A percentile compares a stretch with the other conserved stretches of the same genome.
These are phyloP conservation scores for Sinohyriopsis cumingii DNA, from an alignment of 2,888 invertebrate genomes.

Conservation along the genomic window DNA sequence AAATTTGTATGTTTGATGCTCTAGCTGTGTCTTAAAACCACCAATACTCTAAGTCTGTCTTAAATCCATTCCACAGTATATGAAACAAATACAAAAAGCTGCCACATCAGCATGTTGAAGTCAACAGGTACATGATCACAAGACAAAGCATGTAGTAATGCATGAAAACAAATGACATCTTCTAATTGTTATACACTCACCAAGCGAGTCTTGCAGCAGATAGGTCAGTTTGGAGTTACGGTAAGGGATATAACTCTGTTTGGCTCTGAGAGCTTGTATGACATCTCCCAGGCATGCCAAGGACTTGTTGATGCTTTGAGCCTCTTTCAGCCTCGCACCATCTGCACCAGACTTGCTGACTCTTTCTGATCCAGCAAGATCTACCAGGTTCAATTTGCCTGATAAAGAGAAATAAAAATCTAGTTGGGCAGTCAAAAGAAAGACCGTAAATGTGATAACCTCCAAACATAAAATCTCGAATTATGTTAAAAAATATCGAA, in stretches of 20 bases:
- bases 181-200: slow-evolving; percentile 32
- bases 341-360: slow-evolving; percentile 73
- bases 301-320: slow-evolving; percentile 75
- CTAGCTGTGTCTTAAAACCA: no score
- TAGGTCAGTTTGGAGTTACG: slow-evolving; percentile 76
- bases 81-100: no score
- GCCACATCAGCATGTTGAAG: no score
- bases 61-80: no score
- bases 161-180: no score
- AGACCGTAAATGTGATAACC: neutral
- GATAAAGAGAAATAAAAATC: slow-evolving; percentile 11
- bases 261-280: slow-evolving; percentile 74
- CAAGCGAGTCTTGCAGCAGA: slow-evolving; percentile 75
- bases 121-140: no score
- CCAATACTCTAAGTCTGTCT: no score
- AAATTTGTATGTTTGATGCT: no score
- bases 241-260: slow-evolving; percentile 74
- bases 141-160: no score
- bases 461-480: no score
- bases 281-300: slow-evolving; percentile 75
- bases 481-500: neutral
- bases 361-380: slow-evolving; percentile 75
- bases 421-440: neutral
- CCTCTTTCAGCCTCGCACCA: slow-evolving; percentile 74
- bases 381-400: slow-evolving; percentile 73